Percentiles rank a stretch among this genome's conserved stretches.
phyloP scores from a whole-genome alignment of 2,797 vertebrate genomes.

The Cossypha heuglini region DNA sequence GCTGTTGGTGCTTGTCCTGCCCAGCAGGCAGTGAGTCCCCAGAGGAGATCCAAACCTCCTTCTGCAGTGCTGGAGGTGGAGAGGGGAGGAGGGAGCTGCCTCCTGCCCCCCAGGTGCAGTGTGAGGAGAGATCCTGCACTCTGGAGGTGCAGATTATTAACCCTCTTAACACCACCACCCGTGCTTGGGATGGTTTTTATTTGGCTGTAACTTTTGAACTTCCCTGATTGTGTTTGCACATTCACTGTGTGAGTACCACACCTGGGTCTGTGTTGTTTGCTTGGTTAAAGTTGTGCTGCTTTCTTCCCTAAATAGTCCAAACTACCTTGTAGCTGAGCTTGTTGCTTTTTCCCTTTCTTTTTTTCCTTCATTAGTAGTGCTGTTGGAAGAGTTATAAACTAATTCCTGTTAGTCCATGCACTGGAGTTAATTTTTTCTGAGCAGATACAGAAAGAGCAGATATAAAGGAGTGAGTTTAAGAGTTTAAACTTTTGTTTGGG shows the following conservation, averaged over 20 bases:
- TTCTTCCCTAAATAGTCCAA: not conserved
- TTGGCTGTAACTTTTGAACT: not conserved
- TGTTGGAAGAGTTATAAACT: not conserved
- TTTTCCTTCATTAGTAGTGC: not conserved
- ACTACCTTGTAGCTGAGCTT: not conserved
- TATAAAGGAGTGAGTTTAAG: not conserved
- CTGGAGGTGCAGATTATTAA: not conserved
- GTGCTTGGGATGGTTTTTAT: not conserved
- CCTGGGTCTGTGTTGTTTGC: not conserved
- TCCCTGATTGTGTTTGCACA: not conserved
- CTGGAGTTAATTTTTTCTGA: not conserved
- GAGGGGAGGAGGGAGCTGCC: not conserved
- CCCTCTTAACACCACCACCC: not conserved
- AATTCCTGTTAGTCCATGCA: not conserved
- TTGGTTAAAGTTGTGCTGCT: not conserved
- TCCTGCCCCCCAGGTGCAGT: not conserved
- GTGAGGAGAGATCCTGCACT: not conserved
- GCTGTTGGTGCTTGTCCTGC: not conserved
- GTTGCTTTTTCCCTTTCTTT: rapidly evolving
- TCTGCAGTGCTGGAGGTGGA: not conserved
- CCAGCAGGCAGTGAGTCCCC: not conserved
- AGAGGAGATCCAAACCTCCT: not conserved
- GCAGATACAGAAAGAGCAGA: not conserved
- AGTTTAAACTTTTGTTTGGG: not conserved
- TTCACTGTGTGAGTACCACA: not conserved